Base-by-base conservation (phyloP, 1,140 invertebrate species). In the Drosophila mojavensis region DNA sequence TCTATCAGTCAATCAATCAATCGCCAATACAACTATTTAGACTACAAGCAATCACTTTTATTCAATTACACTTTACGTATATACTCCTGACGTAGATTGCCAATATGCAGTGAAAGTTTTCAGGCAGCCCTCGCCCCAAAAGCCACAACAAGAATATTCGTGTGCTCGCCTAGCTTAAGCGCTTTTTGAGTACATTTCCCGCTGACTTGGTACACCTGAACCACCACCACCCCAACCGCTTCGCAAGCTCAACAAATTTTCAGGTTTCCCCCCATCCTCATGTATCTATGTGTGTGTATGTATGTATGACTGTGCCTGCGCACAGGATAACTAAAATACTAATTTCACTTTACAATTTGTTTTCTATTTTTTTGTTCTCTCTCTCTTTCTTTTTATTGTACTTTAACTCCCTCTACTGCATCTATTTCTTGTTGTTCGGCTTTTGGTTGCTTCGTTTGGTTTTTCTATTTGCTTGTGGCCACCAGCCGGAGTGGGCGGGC, bases 311-410 rank as follows among this genome's bases (percentile, higher is more conserved):
- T 70, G 33, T 85, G 81, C 76, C 79, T 75, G 72, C 67, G 78
- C 77, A 75, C 77, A 81, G 85, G 84, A 84, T 90, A 89, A 84
- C 84, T 89, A 89, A 90, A 89, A 89, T 89, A 89, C 84, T 90
- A 90, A 89, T 90, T 89, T 89, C 81, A 89, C 81, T 89, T 89
- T 89, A 89, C 74, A 89, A 89, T 89, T 89, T 84, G 76, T 81
- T 89, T 78, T 81, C 61, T 59, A 45, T 75, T 62, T 33, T 60
- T 61, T 75, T 20, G 20, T 11, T 63, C 69, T 15, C 43, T 24
- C 20, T 24, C 20, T 24, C 20, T 24, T 24, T 24, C 20, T 36
- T n/a, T 53, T 15, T n/a, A 30, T 45, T 53, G 26, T 26, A 26
- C 36, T 17, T 41, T 36, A n/a, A 15, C 54, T 24, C 68, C 64